These are phyloP conservation scores for Charadrius vociferus DNA, from an alignment of 2,113 vertebrate species.

Conservation along the genomic window DNA sequence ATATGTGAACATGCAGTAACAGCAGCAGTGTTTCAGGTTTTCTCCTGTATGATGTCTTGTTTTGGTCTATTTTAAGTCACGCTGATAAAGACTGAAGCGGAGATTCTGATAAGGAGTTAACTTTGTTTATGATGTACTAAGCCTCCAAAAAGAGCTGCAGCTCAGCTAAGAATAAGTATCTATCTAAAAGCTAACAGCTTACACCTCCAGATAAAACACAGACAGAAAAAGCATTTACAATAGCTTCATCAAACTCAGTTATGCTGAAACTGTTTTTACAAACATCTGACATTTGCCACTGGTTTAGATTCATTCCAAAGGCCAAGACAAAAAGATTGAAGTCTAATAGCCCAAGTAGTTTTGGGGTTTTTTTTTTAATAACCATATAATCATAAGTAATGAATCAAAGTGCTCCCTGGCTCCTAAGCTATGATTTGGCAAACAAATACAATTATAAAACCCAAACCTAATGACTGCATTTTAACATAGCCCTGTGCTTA, in stretches of 20 bases:
- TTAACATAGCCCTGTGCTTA: background rate
- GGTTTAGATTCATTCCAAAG: background rate
- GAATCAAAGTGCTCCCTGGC: slow-evolving; percentile 18
- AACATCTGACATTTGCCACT: background rate
- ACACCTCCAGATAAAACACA: slow-evolving; percentile 7
- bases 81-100: background rate
- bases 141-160: background rate
- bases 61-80: background rate
- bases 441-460: background rate
- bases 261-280: background rate
- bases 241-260: background rate
- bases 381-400: background rate
- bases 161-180: background rate
- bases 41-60: background rate
- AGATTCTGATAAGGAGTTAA: background rate
- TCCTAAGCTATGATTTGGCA: slow-evolving; percentile 30
- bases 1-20: accelerated
- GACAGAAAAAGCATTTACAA: background rate
- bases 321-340: background rate
- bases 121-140: background rate
- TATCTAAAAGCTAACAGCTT: background rate
- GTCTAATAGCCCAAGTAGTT: background rate
- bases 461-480: background rate
- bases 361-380: background rate
- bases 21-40: accelerated